phyloP scores from a whole-genome alignment of 2,113 vertebrate genomes.

The Aspidoscelis tigris region DNA sequence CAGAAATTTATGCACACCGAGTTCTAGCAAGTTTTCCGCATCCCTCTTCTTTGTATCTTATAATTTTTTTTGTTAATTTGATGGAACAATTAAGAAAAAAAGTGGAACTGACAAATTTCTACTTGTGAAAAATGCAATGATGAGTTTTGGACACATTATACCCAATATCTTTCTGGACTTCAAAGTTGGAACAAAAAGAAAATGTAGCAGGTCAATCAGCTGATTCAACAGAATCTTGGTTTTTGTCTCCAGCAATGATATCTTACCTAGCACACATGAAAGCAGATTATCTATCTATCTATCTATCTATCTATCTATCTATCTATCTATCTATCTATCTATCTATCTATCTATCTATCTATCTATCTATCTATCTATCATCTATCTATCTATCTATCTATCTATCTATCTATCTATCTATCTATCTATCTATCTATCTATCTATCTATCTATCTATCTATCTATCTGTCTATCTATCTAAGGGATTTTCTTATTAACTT shows the following conservation, averaged over 20 bases:
- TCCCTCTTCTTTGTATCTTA: conserved; percentile 1
- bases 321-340: no score
- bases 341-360: no score
- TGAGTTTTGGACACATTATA: background rate
- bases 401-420: no score
- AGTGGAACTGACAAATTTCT: background rate
- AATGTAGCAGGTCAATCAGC: background rate
- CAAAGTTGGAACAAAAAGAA: background rate
- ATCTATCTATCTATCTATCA: no score
- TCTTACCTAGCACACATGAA: background rate
- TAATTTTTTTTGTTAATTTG: background rate
- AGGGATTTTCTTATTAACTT: background rate
- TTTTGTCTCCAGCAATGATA: conserved; percentile 1
- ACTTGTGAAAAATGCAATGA: conserved; percentile 4
- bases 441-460: no score
- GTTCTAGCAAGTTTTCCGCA: conserved; percentile 1
- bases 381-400: no score
- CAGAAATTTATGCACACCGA: conserved; percentile 2
- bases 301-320: no score
- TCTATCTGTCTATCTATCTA: background rate
- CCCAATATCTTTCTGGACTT: background rate
- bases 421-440: no score
- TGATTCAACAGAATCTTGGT: background rate
- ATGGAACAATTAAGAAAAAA: background rate
- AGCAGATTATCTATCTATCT: background rate